Evolutionary conservation across 92 coral and sea anemone genomes (phyloP), one percentile per base, ranked within the genome.

Genomic region (Epizoanthus ramosus): DNA sequence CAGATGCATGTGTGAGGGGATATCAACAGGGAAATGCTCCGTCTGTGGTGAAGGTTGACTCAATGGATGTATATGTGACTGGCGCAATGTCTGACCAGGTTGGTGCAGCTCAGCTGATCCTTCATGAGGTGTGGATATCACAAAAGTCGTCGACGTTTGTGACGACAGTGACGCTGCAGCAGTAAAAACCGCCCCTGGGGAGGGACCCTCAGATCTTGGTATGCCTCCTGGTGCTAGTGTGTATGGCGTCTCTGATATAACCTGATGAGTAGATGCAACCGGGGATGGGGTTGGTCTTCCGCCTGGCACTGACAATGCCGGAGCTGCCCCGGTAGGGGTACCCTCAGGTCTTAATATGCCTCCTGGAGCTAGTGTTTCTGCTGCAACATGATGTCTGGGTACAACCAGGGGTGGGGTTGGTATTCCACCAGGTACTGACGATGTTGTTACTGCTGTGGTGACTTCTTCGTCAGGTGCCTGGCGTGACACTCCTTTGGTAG

Each of bases 1-100:
- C 82, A 94, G 88, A 71, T 97, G 99, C 95, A 97, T 88, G 65
- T 94, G 99, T 56, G 95, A 85, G 31, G 94, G 95, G 13, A 97
- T 57, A 24, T 68, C 70, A 8, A 65, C 87, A 31, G 73, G 7
- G 59, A 60, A 52, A 88, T 83, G 71, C 39, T 79, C 67, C 6
- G 21, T 73, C 24, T 22, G 35, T 0, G 72, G 82, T 6, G 41
- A 23, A 6, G 41, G 6, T n/a, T 37, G 37, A 25, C 31, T 33
- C 39, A 43, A 22, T 14, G 52, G 1, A 21, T 59, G 69, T 35
- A 9, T 56, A 33, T 57, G 13, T 18, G 56, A n/a, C 19, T 9
- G 16, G 35, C 13, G 67, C 19, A 53, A 12, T 39, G 15, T 2
- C 24, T 22, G 71, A 37, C 61, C 71, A 39, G 3, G 23, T 22